phyloP scores from a whole-genome alignment of 2,113 vertebrate genomes.

The Etheostoma spectabile region DNA sequence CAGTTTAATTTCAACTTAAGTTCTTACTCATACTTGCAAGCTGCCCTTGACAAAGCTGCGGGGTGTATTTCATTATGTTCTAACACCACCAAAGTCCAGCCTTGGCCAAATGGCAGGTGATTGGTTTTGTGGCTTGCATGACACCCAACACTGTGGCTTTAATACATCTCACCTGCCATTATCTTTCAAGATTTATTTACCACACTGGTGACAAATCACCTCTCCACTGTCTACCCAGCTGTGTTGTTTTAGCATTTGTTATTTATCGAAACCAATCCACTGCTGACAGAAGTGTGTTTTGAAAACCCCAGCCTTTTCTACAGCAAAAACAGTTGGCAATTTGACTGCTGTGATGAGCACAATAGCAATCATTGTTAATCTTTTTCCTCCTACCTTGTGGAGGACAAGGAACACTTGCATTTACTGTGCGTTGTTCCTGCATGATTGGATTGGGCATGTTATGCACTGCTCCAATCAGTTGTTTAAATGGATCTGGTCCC shows the following conservation, averaged over 20 bases:
- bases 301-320: background rate
- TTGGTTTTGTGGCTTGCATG: slow-evolving; percentile 25
- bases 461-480: slow-evolving; percentile 15
- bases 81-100: slow-evolving; percentile 5
- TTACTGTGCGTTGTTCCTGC: background rate
- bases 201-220: slow-evolving; percentile 28
- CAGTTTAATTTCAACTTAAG: background rate
- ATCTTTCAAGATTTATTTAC: slow-evolving; percentile 36
- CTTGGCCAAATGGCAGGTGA: background rate
- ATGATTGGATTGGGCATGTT: slow-evolving; percentile 29
- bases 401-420: background rate
- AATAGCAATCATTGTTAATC: background rate
- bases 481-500: slow-evolving; percentile 18
- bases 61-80: slow-evolving; percentile 23
- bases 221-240: slow-evolving; percentile 18
- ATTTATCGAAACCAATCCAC: slow-evolving; percentile 17
- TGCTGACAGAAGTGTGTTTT: slow-evolving; percentile 35
- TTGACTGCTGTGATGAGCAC: slow-evolving; percentile 29
- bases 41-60: background rate
- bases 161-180: slow-evolving; percentile 40
- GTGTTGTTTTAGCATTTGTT: slow-evolving; percentile 45
- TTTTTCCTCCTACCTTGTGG: background rate
- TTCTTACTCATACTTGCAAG: background rate
- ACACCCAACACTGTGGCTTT: slow-evolving; percentile 27
- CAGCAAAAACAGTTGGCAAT: slow-evolving; percentile 21